A percentile compares a stretch with the other conserved stretches of the same genome.
These are phyloP conservation scores for Erinaceus europaeus DNA, from an alignment of 2,113 vertebrate species.

Conservation along the genomic window DNA sequence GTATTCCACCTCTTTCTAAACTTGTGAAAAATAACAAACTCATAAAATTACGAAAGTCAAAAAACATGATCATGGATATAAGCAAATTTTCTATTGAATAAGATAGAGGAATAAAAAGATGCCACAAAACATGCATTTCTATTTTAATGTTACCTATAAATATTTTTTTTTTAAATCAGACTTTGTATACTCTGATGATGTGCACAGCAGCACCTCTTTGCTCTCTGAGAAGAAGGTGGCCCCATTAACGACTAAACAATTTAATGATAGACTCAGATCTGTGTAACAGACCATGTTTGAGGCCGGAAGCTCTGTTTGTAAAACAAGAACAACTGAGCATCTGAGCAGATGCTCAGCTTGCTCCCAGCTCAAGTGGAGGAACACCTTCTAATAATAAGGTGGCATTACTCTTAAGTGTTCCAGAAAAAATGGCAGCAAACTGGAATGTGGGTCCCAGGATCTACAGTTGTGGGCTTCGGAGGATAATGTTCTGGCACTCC, in stretches of 20 bases:
- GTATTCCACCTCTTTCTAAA: background rate
- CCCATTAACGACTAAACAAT: background rate
- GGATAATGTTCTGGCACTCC: background rate
- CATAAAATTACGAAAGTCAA: background rate
- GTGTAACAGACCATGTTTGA: background rate
- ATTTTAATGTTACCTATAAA: background rate
- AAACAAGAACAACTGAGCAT: background rate
- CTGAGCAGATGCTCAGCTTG: background rate
- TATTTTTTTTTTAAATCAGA: background rate
- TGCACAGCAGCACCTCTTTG: background rate
- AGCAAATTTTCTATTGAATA: background rate
- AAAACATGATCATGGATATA: background rate
- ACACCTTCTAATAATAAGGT: background rate
- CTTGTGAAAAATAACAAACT: background rate
- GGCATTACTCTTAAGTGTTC: background rate
- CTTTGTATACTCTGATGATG: background rate
- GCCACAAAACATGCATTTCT: background rate
- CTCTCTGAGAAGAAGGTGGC: background rate
- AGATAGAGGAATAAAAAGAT: background rate
- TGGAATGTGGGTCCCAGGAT: background rate
- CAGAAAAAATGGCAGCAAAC: no score
- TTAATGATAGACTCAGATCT: background rate
- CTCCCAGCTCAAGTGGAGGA: background rate
- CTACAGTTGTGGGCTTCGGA: background rate
- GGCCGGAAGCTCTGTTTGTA: background rate